A percentile compares a stretch with the other conserved stretches of the same genome.
Evolutionary conservation across 1,140 invertebrate species (phyloP).

Genomic region (Heliothis subflexa): DNA sequence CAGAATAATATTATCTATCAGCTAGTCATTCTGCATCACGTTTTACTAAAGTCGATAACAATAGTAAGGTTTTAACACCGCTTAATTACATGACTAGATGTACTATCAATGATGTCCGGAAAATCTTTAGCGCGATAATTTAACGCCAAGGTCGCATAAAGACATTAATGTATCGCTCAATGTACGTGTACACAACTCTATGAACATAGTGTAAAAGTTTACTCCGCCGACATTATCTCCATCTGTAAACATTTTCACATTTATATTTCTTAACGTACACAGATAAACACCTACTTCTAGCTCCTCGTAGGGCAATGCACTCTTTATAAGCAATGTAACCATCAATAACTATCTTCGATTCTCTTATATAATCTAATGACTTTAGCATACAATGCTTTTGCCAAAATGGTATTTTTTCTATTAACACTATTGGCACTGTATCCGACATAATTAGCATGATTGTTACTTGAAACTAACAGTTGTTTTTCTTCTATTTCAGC

Average conservation of each 20-base stretch:
- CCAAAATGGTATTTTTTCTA: not conserved
- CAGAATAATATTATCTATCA: not conserved
- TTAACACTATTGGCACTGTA: conserved; percentile 8
- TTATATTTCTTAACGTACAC: conserved; percentile 41
- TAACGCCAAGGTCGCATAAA: not conserved
- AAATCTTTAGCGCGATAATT: conserved; percentile 37
- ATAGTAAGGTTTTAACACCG: not conserved
- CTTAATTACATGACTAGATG: conserved; percentile 26
- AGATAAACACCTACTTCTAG: conserved; percentile 46
- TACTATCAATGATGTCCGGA: conserved; percentile 31
- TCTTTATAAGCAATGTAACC: conserved; percentile 20
- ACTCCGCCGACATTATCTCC: conserved; percentile 39
- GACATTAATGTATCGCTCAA: conserved; percentile 8
- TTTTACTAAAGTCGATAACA: not conserved
- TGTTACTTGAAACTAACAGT: conserved; percentile 8
- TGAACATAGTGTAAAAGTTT: conserved; percentile 7
- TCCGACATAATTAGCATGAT: conserved; percentile 26
- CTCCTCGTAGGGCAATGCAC: conserved; percentile 43
- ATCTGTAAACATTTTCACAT: conserved; percentile 46
- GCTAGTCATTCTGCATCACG: not conserved
- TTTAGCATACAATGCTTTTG: conserved; percentile 28
- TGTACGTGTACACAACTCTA: not conserved
- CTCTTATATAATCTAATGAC: conserved; percentile 16
- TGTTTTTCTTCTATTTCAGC: conserved; percentile 71
- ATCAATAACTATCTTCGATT: conserved; percentile 37